phyloP scores from a whole-genome alignment of 2,888 invertebrate genomes.

The Gnatocerus cornutus region DNA sequence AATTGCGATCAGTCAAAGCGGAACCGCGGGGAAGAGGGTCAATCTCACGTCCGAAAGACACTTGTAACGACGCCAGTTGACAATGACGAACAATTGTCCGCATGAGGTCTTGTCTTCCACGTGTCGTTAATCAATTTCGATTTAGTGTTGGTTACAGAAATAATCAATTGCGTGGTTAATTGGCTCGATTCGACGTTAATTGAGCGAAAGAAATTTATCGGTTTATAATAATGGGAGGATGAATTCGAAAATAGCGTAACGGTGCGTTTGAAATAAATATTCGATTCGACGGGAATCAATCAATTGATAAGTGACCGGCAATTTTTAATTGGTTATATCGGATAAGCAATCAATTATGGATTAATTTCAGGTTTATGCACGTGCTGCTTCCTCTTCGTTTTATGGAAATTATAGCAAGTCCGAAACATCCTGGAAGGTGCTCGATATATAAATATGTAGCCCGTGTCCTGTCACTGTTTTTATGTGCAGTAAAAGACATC shows the following conservation, averaged over 20 bases:
- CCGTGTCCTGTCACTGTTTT: slow-evolving; percentile 26
- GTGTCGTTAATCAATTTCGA: slow-evolving; percentile 23
- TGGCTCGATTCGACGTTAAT: slow-evolving; percentile 43
- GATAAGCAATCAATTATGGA: slow-evolving; percentile 29
- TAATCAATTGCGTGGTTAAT: slow-evolving; percentile 37
- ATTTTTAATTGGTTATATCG: slow-evolving; percentile 33
- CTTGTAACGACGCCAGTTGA: slow-evolving; percentile 56
- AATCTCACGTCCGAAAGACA: slow-evolving; percentile 50
- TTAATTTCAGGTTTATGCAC: slow-evolving; percentile 29
- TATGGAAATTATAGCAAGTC: slow-evolving; percentile 20
- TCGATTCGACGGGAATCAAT: slow-evolving; percentile 22
- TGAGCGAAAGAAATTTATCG: slow-evolving; percentile 43
- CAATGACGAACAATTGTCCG: slow-evolving; percentile 59
- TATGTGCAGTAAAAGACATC: neutral
- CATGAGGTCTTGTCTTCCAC: slow-evolving; percentile 55
- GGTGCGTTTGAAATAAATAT: slow-evolving; percentile 11
- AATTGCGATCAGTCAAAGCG: slow-evolving; percentile 55
- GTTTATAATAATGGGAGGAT: slow-evolving; percentile 35
- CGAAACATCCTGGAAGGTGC: slow-evolving; percentile 41
- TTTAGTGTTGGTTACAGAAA: slow-evolving; percentile 17
- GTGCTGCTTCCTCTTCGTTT: slow-evolving; percentile 35
- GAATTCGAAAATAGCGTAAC: slow-evolving; percentile 34
- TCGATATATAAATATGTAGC: slow-evolving; percentile 11
- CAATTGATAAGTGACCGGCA: slow-evolving; percentile 12
- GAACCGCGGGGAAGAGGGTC: slow-evolving; percentile 7